Evolutionary conservation across 2,113 vertebrate genomes (phyloP).

Genomic region (Numida meleagris): DNA sequence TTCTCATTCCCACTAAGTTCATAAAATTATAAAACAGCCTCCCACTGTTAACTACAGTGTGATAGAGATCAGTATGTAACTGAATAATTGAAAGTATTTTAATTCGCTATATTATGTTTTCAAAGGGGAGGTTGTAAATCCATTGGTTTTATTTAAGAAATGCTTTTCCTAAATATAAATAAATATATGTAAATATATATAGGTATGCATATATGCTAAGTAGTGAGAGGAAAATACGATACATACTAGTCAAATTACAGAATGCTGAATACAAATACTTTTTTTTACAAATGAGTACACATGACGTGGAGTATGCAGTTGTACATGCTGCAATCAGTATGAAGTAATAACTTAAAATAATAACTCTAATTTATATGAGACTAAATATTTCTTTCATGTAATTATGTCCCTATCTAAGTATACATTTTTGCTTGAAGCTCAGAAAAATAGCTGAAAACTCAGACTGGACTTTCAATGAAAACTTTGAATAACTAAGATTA

Average conservation of each 20-base stretch:
- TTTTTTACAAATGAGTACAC: background rate
- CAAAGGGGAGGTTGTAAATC: background rate
- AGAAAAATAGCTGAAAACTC: background rate
- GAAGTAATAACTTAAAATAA: background rate
- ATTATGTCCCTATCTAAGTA: background rate
- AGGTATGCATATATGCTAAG: background rate
- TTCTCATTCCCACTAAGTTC: background rate
- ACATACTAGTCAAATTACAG: background rate
- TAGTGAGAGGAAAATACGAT: background rate
- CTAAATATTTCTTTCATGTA: background rate
- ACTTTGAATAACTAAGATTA: background rate
- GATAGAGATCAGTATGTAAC: background rate
- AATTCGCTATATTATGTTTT: background rate
- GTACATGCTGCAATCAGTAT: background rate
- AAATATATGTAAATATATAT: no score
- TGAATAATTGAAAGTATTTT: background rate
- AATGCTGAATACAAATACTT: background rate
- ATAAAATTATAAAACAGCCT: slow-evolving; percentile 3
- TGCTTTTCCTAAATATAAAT: background rate
- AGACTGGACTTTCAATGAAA: background rate
- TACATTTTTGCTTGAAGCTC: background rate
- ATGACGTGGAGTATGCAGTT: background rate
- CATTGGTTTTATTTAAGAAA: background rate
- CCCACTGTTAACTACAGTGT: background rate
- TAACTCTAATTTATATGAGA: background rate